A percentile compares a stretch with the other conserved stretches of the same genome.
phyloP scores from a whole-genome alignment of 2,113 vertebrate species.

The Mormyrus lacerda region DNA sequence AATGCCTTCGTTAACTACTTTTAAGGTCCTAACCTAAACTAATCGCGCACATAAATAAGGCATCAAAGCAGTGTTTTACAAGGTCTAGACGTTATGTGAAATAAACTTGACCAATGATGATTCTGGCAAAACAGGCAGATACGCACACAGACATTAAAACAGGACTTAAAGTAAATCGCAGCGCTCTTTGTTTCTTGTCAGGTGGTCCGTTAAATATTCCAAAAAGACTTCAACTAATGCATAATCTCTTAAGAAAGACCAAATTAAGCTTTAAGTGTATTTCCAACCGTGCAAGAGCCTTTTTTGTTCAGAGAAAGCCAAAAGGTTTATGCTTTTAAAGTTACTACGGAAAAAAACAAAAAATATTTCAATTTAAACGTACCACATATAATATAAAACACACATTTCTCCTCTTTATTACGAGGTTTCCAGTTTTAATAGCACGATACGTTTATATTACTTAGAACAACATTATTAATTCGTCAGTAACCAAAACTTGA shows the following conservation, averaged over 20 bases:
- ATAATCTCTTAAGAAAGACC: slow-evolving; percentile 31
- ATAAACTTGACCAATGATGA: neutral
- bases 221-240: slow-evolving; percentile 41
- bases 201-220: slow-evolving; percentile 44
- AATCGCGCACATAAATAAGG: neutral
- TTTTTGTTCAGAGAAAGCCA: neutral
- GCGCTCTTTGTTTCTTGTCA: slow-evolving; percentile 24
- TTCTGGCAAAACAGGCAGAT: neutral
- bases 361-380: neutral
- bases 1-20: neutral
- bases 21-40: neutral
- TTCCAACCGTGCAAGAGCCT: slow-evolving; percentile 3
- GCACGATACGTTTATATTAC: neutral
- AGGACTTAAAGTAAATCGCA: neutral
- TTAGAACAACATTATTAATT: neutral
- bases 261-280: neutral
- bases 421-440: neutral
- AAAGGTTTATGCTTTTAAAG: neutral
- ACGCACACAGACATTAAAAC: neutral
- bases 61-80: neutral
- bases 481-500: neutral
- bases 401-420: neutral
- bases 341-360: neutral
- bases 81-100: neutral
- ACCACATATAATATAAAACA: neutral